phyloP scores from a whole-genome alignment of 2,888 invertebrate species.

The Ephialtes manifestator region DNA sequence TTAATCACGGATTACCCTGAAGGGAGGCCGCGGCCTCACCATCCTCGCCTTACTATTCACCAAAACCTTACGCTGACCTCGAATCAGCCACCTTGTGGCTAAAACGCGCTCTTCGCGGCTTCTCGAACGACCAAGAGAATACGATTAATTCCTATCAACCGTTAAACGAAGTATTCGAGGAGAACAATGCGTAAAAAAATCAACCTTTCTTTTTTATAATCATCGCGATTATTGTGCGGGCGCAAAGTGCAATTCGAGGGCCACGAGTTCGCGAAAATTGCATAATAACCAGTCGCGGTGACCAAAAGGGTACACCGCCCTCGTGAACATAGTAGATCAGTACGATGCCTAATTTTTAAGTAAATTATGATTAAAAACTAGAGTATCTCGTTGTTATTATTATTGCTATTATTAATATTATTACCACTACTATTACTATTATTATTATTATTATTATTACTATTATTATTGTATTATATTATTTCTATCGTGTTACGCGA shows the following conservation, averaged over 20 bases:
- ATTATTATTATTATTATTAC: conserved; percentile 69
- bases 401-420: conserved; percentile 57
- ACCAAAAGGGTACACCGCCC: conserved; percentile 43
- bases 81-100: neutral
- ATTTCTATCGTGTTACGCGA: conserved; percentile 62
- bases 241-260: conserved; percentile 28
- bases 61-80: conserved; percentile 9
- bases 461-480: conserved; percentile 75
- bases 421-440: conserved; percentile 73
- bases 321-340: conserved; percentile 63
- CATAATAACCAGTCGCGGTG: conserved; percentile 63
- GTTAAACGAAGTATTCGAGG: neutral
- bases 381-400: conserved; percentile 61
- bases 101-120: neutral
- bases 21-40: conserved; percentile 4
- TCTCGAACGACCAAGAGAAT: neutral
- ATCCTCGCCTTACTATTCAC: neutral
- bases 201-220: neutral
- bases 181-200: neutral
- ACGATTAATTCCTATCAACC: neutral
- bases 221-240: conserved; percentile 43
- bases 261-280: conserved; percentile 8
- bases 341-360: conserved; percentile 74
- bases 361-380: conserved; percentile 77
- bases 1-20: conserved; percentile 66